A percentile compares a stretch with the other conserved stretches of the same genome.
Evolutionary conservation across 1,140 invertebrate genomes (phyloP).

Genomic region (Microplitis mediator): DNA sequence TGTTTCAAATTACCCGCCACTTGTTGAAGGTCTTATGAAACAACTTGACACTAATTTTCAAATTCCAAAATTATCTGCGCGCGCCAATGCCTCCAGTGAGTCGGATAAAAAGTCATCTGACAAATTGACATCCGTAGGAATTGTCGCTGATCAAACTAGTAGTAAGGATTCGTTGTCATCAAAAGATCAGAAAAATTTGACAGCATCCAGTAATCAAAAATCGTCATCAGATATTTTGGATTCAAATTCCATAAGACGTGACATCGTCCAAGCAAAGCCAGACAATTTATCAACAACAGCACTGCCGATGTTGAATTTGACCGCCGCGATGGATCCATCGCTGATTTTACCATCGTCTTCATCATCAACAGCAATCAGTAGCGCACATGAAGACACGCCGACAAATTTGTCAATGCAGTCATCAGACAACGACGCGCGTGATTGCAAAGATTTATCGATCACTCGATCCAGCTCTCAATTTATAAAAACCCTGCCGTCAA

Average conservation of each 20-base stretch:
- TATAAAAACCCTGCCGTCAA: constrained; percentile 10
- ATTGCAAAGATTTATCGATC: constrained; percentile 35
- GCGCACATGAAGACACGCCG: constrained; percentile 46
- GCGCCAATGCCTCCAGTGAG: constrained; percentile 49
- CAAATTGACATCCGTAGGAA: constrained; percentile 27
- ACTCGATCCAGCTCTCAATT: constrained; percentile 16
- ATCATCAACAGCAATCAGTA: constrained; percentile 10
- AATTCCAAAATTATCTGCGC: constrained; percentile 79
- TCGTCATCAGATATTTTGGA: constrained; percentile 32
- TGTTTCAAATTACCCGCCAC: constrained; percentile 57
- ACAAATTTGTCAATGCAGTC: constrained; percentile 58
- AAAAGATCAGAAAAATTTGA: constrained; percentile 42
- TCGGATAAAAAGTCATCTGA: constrained; percentile 44
- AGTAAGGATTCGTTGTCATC: constrained; percentile 36
- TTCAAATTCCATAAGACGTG: constrained; percentile 34
- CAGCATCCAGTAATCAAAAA: constrained; percentile 18
- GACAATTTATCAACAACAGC: constrained; percentile 41
- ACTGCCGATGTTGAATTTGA: constrained; percentile 41
- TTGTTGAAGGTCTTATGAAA: constrained; percentile 77
- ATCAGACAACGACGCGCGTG: constrained; percentile 43
- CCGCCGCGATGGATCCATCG: constrained; percentile 25
- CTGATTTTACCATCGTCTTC: constrained; percentile 32
- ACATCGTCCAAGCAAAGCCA: constrained; percentile 36
- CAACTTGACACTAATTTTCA: constrained; percentile 84
- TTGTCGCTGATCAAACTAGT: constrained; percentile 13